Percentiles rank a stretch among this genome's conserved stretches.
Conservation (phyloP, 2,888 invertebrate genomes). For the Drosophila mercatorum region DNA sequence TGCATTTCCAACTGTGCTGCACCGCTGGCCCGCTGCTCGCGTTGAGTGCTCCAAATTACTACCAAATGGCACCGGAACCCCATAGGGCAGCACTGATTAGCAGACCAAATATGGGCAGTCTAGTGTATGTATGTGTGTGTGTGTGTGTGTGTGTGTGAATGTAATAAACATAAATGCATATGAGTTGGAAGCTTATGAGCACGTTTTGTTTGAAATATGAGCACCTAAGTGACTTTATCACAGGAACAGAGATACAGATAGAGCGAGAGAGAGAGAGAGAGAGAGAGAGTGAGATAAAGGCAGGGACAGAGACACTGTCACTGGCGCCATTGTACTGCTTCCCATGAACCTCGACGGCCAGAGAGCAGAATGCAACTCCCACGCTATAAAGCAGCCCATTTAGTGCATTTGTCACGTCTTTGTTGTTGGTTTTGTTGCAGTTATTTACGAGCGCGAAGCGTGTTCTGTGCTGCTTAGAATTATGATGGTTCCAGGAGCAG, state of each 20-base stretch:
- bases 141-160: conserved; percentile 9
- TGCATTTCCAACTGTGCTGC: conserved; percentile 72
- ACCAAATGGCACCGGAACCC: conserved; percentile 53
- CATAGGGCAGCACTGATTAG: conserved; percentile 65
- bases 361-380: conserved; percentile 66
- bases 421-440: conserved; percentile 42
- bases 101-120: conserved; percentile 43
- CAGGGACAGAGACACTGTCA: conserved; percentile 4
- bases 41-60: conserved; percentile 77
- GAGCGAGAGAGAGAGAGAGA: conserved; percentile 1
- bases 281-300: not conserved
- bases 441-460: conserved; percentile 71
- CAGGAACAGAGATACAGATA: conserved; percentile 4
- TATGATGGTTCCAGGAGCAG: conserved; percentile 31
- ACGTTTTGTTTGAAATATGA: conserved; percentile 74
- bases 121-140: conserved; percentile 6
- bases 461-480: conserved; percentile 58
- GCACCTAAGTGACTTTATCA: conserved; percentile 64
- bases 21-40: conserved; percentile 72
- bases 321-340: conserved; percentile 64
- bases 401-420: conserved; percentile 79
- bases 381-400: conserved; percentile 75
- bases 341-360: conserved; percentile 56
- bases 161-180: conserved; percentile 44
- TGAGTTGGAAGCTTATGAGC: conserved; percentile 70